These are phyloP conservation scores for Myocastor coypus DNA, from an alignment of 2,113 vertebrate species.

Conservation along the genomic window DNA sequence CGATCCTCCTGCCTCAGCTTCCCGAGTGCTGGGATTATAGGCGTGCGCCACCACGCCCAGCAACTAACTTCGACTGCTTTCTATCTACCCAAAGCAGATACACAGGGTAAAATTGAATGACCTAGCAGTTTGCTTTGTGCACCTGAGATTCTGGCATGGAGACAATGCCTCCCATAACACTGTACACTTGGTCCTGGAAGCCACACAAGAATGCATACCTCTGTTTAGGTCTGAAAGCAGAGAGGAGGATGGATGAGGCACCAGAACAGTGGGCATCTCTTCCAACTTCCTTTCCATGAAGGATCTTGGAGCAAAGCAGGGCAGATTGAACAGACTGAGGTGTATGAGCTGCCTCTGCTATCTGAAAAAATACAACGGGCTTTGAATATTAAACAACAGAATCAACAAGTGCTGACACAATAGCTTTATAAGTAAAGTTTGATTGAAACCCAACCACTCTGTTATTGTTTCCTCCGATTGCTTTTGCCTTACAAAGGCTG, in stretches of 20 bases:
- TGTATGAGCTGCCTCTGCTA: not conserved
- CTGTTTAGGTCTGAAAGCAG: not conserved
- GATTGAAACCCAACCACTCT: not conserved
- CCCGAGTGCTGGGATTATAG: no score
- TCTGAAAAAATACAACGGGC: not conserved
- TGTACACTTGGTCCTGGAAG: not conserved
- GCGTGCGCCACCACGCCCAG: no score
- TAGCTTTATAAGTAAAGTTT: constrained; percentile 35
- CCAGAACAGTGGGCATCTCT: not conserved
- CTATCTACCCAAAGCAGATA: not conserved
- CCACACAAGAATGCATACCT: not conserved
- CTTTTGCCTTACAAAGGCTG: not conserved
- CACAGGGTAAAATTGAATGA: not conserved
- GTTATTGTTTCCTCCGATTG: not conserved
- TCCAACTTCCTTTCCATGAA: not conserved
- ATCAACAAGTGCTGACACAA: not conserved
- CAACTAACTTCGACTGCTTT: not conserved
- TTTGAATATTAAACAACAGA: not conserved
- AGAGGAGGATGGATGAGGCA: not conserved
- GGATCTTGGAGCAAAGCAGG: not conserved
- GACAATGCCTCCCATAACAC: not conserved
- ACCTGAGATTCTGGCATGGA: not conserved
- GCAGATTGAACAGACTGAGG: not conserved
- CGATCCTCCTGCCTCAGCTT: no score
- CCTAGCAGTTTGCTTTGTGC: not conserved